These are phyloP conservation scores for Zygogramma bicolorata DNA, from an alignment of 2,888 invertebrate species.

Conservation along the genomic window DNA sequence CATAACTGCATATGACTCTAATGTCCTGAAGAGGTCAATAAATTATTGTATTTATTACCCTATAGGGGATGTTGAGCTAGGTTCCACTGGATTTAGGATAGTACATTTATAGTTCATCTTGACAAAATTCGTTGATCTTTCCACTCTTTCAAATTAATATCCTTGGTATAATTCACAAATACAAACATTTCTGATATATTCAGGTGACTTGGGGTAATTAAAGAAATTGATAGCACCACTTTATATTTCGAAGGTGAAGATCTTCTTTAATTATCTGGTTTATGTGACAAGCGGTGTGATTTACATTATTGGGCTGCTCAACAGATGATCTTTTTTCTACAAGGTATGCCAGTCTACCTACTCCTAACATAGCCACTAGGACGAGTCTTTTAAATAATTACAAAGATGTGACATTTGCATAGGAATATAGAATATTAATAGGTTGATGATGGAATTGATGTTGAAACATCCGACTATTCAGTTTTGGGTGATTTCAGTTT, in stretches of 20 bases:
- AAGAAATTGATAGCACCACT: neutral
- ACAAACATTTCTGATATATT: neutral
- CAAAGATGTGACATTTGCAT: neutral
- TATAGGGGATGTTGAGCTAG: too few relatives aligned
- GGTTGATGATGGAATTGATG: neutral
- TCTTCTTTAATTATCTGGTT: neutral
- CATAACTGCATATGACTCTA: too few relatives aligned
- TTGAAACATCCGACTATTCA: neutral
- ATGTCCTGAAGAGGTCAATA: too few relatives aligned
- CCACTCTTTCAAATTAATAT: neutral
- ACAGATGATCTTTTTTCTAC: neutral
- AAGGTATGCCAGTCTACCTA: neutral
- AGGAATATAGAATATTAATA: slow-evolving; percentile 1
- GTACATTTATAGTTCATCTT: too few relatives aligned
- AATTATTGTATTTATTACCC: too few relatives aligned
- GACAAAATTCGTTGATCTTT: too few relatives aligned
- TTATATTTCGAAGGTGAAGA: neutral
- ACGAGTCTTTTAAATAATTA: neutral
- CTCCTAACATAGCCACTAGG: neutral
- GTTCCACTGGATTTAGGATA: too few relatives aligned
- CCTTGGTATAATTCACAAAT: neutral
- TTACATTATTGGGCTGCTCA: neutral
- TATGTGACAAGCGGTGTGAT: neutral
- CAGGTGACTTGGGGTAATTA: neutral
- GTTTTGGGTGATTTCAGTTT: too few relatives aligned